Percentiles rank a stretch among this genome's conserved stretches.
These are phyloP conservation scores for Nannoperca australis DNA, from an alignment of 2,797 vertebrate genomes.

Conservation along the genomic window DNA sequence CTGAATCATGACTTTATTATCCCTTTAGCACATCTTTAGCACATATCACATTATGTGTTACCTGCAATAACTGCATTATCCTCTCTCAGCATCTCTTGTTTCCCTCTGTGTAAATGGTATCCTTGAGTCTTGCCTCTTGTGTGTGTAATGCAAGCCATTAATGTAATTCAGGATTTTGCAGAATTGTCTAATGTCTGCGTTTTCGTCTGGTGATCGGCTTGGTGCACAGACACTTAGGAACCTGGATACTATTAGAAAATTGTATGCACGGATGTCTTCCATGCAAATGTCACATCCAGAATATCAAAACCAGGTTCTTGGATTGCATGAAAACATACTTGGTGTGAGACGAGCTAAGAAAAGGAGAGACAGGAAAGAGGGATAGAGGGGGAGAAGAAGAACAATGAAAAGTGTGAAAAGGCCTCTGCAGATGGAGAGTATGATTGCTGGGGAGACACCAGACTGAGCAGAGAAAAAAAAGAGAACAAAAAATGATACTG, in stretches of 20 bases:
- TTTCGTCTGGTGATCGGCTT: background rate
- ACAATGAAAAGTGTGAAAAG: conserved; percentile 44
- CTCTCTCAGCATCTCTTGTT: background rate
- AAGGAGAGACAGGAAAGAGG: background rate
- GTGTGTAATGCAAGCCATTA: too few species aligned
- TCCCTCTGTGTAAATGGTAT: background rate
- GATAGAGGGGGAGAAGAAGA: background rate
- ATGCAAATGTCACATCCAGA: background rate
- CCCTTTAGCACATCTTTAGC: background rate
- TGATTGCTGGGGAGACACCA: conserved; percentile 41
- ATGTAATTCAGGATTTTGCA: background rate
- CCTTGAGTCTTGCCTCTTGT: background rate
- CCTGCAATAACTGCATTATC: background rate
- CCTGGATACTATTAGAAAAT: background rate
- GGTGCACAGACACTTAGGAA: background rate
- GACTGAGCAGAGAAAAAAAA: conserved; percentile 23
- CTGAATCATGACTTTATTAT: background rate
- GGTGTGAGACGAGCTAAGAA: conserved; percentile 1
- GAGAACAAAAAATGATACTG: conserved; percentile 10
- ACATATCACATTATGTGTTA: background rate
- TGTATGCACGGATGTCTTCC: conserved; percentile 1
- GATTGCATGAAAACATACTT: conserved; percentile 1
- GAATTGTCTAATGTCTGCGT: background rate
- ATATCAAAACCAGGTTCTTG: background rate
- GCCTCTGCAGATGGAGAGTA: conserved; percentile 49